Conservation (phyloP, 2,113 vertebrate species). For the Heterotilapia buettikoferi region DNA sequence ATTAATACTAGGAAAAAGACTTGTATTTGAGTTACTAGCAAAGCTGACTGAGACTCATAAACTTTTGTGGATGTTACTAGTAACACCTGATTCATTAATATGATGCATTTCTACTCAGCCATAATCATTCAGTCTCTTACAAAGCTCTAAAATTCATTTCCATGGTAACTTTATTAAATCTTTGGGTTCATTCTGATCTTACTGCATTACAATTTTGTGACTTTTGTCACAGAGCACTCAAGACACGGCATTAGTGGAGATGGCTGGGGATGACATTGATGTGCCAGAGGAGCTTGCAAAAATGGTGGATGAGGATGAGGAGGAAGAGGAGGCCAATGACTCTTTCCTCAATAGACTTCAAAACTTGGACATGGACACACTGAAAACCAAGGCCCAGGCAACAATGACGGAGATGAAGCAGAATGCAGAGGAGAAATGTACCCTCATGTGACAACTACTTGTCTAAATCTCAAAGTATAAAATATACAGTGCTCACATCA, state of each 20-base stretch:
- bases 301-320: conserved; percentile 71
- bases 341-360: conserved; percentile 59
- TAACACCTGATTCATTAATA: background rate
- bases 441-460: conserved; percentile 10
- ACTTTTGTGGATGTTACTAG: background rate
- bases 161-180: background rate
- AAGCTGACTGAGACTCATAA: background rate
- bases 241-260: conserved; percentile 67
- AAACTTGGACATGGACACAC: conserved; percentile 53
- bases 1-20: background rate
- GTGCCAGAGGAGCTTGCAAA: conserved; percentile 69
- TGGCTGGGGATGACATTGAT: conserved; percentile 61
- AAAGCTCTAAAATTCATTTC: background rate
- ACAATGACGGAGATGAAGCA: conserved; percentile 48
- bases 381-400: conserved; percentile 62
- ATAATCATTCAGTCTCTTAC: background rate
- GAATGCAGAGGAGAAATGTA: conserved; percentile 44
- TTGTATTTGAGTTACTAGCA: background rate
- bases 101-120: background rate
- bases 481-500: background rate
- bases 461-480: background rate
- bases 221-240: conserved; percentile 60
- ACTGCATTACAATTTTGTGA: background rate
- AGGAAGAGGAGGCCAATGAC: conserved; percentile 62
- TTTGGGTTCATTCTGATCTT: background rate